Evolutionary conservation across 2,888 invertebrate genomes (phyloP).

Genomic region (Drosophila trichaetosa): DNA sequence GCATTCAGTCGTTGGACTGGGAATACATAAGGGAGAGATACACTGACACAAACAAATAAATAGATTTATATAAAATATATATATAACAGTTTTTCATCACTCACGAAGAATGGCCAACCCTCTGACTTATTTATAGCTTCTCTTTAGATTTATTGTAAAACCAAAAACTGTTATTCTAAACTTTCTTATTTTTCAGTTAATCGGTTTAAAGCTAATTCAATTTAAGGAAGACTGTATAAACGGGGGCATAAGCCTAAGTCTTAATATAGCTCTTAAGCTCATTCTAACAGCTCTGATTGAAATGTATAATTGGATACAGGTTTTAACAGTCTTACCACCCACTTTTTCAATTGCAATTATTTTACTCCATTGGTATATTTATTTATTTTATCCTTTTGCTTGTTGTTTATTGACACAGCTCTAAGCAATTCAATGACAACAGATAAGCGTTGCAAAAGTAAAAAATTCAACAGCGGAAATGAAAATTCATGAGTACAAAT

Average conservation of each 20-base stretch:
- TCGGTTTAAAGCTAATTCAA: not conserved
- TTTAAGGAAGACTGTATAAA: not conserved
- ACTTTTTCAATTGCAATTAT: conserved; percentile 17
- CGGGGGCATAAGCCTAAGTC: not conserved
- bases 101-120: not conserved
- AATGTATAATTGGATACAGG: not conserved
- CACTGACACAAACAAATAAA: conserved; percentile 20
- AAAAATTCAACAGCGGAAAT: conserved; percentile 68
- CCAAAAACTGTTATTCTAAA: not conserved
- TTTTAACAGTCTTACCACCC: not conserved
- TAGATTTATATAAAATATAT: not conserved
- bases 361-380: conserved; percentile 2
- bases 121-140: not conserved
- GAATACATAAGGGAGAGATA: conserved; percentile 19
- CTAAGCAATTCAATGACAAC: conserved; percentile 47
- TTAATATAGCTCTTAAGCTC: not conserved
- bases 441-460: conserved; percentile 34
- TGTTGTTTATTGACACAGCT: conserved; percentile 34
- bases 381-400: conserved; percentile 22
- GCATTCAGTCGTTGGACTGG: conserved; percentile 45
- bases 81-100: not conserved
- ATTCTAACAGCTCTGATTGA: not conserved
- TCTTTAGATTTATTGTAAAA: not conserved
- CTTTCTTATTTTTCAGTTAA: not conserved
- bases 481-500: conserved; percentile 75